These are phyloP conservation scores for Argynnis bischoffii DNA, from an alignment of 2,888 invertebrate genomes.

Conservation along the genomic window DNA sequence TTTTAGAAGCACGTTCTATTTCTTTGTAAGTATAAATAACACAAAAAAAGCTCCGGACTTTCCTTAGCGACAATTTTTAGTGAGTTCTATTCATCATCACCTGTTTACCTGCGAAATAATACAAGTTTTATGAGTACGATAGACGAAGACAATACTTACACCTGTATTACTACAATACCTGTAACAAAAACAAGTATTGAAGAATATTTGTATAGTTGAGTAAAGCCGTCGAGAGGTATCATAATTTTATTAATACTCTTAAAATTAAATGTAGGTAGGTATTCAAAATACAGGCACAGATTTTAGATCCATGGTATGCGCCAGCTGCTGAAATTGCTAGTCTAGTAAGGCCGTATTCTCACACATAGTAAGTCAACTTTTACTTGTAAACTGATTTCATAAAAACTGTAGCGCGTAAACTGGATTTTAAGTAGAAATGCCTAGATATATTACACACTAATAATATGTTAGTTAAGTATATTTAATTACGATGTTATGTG, in stretches of 20 bases:
- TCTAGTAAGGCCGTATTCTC: constrained; percentile 33
- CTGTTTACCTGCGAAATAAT: constrained; percentile 1
- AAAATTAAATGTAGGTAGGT: constrained; percentile 5
- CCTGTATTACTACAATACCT: not conserved
- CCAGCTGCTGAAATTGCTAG: constrained; percentile 43
- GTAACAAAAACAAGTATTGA: constrained; percentile 1
- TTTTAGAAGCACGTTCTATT: constrained; percentile 3
- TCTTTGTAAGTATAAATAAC: constrained; percentile 1
- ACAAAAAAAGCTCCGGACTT: constrained; percentile 4
- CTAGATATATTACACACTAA: too few relatives aligned
- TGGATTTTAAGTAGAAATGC: too few relatives aligned
- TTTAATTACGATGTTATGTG: too few relatives aligned
- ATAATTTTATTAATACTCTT: not conserved
- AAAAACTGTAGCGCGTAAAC: too few relatives aligned
- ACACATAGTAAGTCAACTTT: not conserved
- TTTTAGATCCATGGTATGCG: constrained; percentile 37
- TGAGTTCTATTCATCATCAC: not conserved
- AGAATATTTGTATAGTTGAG: not conserved
- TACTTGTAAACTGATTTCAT: not conserved
- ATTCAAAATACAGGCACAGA: constrained; percentile 20
- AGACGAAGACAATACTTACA: not conserved
- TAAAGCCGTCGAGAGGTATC: not conserved
- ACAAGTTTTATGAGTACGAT: constrained; percentile 5
- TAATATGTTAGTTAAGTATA: too few relatives aligned
- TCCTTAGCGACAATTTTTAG: not conserved